These are phyloP conservation scores for Andricus curvator DNA, from an alignment of 2,888 invertebrate species.

Conservation along the genomic window DNA sequence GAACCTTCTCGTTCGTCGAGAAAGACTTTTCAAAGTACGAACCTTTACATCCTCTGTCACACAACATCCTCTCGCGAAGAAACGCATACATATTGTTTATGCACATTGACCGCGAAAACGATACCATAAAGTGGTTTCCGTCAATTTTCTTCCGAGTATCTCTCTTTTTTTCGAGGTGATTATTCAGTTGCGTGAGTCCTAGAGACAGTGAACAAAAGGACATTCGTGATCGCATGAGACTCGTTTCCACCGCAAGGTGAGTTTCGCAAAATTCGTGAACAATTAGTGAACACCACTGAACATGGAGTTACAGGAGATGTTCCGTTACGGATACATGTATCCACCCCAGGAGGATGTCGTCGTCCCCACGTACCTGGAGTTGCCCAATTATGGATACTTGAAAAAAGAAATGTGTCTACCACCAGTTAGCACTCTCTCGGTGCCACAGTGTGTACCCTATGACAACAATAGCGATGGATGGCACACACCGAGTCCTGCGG, in stretches of 20 bases:
- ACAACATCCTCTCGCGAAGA: conserved; percentile 40
- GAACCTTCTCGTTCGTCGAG: conserved; percentile 67
- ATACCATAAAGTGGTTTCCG: conserved; percentile 27
- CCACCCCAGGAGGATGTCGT: conserved; percentile 71
- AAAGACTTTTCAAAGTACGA: background rate
- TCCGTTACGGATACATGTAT: conserved; percentile 75
- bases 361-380: conserved; percentile 68
- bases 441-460: conserved; percentile 57
- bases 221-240: conserved; percentile 12
- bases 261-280: background rate
- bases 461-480: conserved; percentile 75
- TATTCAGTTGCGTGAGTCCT: conserved; percentile 10
- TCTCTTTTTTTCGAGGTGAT: background rate
- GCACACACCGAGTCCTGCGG: conserved; percentile 75
- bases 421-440: conserved; percentile 66
- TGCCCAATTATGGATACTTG: conserved; percentile 66
- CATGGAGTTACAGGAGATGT: conserved; percentile 77
- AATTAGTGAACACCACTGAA: background rate
- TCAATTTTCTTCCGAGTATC: background rate
- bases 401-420: conserved; percentile 68
- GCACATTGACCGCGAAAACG: conserved; percentile 32
- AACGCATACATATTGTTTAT: background rate
- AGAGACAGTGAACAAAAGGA: background rate
- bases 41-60: background rate
- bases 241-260: background rate